A percentile compares a stretch with the other conserved stretches of the same genome.
phyloP scores from a whole-genome alignment of 2,797 vertebrate species.

The Microctenopoma stevenorrisi region DNA sequence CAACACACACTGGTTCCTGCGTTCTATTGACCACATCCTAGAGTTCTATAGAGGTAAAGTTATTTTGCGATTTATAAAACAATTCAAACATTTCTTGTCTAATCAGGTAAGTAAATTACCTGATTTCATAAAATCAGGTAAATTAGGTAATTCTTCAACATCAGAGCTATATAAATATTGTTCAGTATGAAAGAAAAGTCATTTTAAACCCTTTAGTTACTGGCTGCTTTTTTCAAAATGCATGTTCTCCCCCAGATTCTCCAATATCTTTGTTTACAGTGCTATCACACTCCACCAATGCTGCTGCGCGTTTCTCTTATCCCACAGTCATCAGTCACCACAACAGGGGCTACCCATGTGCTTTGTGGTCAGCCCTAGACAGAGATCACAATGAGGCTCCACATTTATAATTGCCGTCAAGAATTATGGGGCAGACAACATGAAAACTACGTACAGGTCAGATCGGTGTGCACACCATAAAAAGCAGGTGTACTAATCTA shows the following conservation, averaged over 20 bases:
- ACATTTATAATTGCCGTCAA: not conserved
- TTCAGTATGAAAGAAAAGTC: not conserved
- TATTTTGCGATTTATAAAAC: too few species aligned
- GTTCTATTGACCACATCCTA: too few species aligned
- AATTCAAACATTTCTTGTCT: too few species aligned
- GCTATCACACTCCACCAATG: slow-evolving; percentile 1
- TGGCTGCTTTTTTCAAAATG: not conserved
- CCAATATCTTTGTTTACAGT: not conserved
- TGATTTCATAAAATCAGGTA: too few species aligned
- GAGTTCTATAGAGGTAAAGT: too few species aligned
- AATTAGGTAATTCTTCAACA: too few species aligned
- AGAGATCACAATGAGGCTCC: not conserved
- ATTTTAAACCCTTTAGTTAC: not conserved
- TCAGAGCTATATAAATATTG: not conserved
- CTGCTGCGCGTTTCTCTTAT: not conserved
- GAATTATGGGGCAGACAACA: not conserved
- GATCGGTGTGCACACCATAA: too few species aligned
- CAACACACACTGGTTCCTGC: too few species aligned
- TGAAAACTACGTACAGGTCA: not conserved
- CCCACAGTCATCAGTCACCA: slow-evolving; percentile 6
- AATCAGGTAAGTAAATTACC: too few species aligned
- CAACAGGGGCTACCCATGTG: not conserved
- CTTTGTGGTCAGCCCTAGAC: not conserved
- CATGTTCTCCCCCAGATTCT: not conserved
- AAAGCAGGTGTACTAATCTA: too few species aligned